These are phyloP conservation scores for Porites lutea DNA, from an alignment of 64 coral and sea anemone genomes.

Conservation along the genomic window DNA sequence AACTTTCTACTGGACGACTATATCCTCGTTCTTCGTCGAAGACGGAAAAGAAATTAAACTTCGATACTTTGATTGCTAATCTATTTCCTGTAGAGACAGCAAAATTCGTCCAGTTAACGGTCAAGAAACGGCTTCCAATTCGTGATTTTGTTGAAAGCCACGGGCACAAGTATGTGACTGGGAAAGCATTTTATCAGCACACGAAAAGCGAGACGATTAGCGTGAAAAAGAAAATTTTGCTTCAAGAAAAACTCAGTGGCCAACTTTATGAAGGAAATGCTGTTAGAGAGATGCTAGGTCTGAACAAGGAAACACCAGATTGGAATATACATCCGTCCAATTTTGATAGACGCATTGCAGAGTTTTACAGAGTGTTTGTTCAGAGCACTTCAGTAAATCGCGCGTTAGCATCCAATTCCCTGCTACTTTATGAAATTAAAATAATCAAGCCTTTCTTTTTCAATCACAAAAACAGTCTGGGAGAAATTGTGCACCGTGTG, in stretches of 20 bases:
- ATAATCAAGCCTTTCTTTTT: neutral
- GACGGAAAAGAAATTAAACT: constrained; percentile 33
- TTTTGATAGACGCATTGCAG: constrained; percentile 52
- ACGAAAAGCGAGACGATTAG: constrained; percentile 87
- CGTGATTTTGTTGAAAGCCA: constrained; percentile 66
- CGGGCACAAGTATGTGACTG: constrained; percentile 21
- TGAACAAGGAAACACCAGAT: constrained; percentile 61
- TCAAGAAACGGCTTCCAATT: constrained; percentile 45
- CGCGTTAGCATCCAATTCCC: constrained; percentile 43
- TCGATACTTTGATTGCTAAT: constrained; percentile 39
- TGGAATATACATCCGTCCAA: constrained; percentile 86
- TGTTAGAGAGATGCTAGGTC: constrained; percentile 62
- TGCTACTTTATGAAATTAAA: constrained; percentile 38
- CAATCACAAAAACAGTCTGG: too few relatives aligned
- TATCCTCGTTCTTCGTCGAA: constrained; percentile 42
- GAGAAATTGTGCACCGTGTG: too few relatives aligned
- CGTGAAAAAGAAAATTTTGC: constrained; percentile 69
- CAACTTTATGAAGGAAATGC: constrained; percentile 59
- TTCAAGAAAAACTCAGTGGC: constrained; percentile 68
- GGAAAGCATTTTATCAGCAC: constrained; percentile 82
- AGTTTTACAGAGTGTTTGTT: constrained; percentile 63
- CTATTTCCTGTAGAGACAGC: constrained; percentile 43
- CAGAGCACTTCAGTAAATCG: constrained; percentile 85
- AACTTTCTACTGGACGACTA: constrained; percentile 59
- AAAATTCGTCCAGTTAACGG: constrained; percentile 34